Percentiles rank a stretch among this genome's conserved stretches.
Conservation (phyloP, 2,113 vertebrate species). For the Gallinago media region DNA sequence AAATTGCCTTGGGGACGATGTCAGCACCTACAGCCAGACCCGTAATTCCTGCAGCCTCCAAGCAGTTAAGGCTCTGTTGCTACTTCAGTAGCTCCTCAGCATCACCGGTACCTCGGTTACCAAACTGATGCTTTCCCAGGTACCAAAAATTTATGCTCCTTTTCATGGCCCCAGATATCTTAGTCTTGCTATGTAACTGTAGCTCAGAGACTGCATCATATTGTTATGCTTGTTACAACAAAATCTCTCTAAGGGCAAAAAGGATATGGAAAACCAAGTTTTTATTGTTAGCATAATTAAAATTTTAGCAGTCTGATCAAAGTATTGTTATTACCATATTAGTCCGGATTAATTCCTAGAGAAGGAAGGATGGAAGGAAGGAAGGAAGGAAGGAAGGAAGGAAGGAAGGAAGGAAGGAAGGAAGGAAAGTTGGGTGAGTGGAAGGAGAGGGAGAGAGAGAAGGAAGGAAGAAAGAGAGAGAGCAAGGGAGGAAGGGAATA, state of each 20-base stretch:
- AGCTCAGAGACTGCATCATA: neutral
- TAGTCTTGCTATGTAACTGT: neutral
- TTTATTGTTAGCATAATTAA: neutral
- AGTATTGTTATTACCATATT: neutral
- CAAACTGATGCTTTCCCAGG: neutral
- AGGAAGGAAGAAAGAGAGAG: too few species aligned
- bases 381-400: neutral
- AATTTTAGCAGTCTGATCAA: neutral
- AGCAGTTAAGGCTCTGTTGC: neutral
- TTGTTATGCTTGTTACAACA: neutral
- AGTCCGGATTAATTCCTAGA: neutral
- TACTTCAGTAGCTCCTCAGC: neutral
- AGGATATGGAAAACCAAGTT: neutral
- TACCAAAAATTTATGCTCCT: neutral
- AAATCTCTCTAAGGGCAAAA: neutral
- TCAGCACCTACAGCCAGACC: neutral
- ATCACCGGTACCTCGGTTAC: rapidly evolving
- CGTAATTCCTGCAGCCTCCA: rapidly evolving
- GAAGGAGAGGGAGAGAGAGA: too few species aligned
- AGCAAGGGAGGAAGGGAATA: neutral
- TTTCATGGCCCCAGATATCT: too few species aligned
- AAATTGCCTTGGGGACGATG: neutral
- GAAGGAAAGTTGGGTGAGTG: too few species aligned
- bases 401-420: too few species aligned
- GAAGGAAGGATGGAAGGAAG: neutral